phyloP scores from a whole-genome alignment of 2,113 vertebrate species.

The Clarias macrocephalus region DNA sequence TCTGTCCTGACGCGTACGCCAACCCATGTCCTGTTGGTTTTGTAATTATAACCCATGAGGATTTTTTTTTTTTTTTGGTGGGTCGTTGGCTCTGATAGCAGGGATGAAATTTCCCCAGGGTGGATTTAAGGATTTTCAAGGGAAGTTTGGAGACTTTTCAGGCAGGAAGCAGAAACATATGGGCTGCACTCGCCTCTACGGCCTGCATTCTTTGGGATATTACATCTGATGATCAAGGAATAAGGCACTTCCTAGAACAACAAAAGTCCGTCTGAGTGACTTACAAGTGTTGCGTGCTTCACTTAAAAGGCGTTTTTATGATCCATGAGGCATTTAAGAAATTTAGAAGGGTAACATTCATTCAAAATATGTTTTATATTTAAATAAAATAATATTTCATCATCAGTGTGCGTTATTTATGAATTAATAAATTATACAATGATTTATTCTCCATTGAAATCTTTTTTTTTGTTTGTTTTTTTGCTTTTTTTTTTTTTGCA shows the following conservation, averaged over 20 bases:
- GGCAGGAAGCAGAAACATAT: conserved; percentile 64
- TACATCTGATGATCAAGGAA: conserved; percentile 42
- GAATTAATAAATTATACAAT: too few relatives aligned
- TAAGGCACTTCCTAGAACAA: conserved; percentile 42
- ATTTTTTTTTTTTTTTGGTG: conserved; percentile 41
- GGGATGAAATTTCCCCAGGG: conserved; percentile 60
- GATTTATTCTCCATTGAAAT: too few relatives aligned
- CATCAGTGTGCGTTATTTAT: too few relatives aligned
- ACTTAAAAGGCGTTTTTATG: not conserved
- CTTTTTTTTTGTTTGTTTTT: too few relatives aligned
- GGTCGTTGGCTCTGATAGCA: conserved; percentile 51
- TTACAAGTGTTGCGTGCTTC: not conserved
- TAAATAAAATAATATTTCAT: too few relatives aligned
- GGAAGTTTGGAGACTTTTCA: conserved; percentile 79
- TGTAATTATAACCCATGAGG: conserved; percentile 36
- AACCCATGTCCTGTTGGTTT: conserved; percentile 47
- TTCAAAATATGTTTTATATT: too few relatives aligned
- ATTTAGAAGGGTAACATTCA: not conserved
- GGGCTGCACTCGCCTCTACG: conserved; percentile 52
- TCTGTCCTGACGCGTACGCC: conserved; percentile 7
- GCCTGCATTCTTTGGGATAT: conserved; percentile 55
- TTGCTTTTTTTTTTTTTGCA: too few relatives aligned
- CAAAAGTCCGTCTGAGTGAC: conserved; percentile 3
- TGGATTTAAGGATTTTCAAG: conserved; percentile 58
- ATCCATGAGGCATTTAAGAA: not conserved